phyloP scores from a whole-genome alignment of 2,113 vertebrate species.

The Oceanites oceanicus region DNA sequence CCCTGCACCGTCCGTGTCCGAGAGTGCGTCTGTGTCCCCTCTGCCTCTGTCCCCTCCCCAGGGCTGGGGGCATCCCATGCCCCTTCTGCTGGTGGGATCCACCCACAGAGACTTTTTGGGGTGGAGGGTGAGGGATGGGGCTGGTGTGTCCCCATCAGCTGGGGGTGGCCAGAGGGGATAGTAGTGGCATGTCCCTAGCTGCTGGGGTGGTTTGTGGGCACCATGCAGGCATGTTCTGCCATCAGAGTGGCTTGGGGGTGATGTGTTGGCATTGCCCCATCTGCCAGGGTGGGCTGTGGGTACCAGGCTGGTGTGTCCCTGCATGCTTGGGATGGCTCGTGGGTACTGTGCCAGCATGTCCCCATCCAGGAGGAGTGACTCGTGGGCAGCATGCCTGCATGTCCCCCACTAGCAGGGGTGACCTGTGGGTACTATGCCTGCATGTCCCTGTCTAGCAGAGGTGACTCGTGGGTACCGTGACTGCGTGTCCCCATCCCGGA shows the following conservation, averaged over 20 bases:
- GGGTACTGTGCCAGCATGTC: not conserved
- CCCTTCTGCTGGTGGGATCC: not conserved
- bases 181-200: rapidly evolving
- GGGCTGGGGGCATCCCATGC: rapidly evolving
- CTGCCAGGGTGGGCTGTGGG: not conserved
- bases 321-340: rapidly evolving
- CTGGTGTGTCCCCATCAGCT: not conserved
- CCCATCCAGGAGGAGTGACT: not conserved
- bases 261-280: rapidly evolving
- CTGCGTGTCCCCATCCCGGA: not conserved
- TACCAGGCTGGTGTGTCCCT: not conserved
- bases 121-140: not conserved
- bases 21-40: conserved; percentile 77
- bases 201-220: not conserved
- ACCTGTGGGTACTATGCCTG: not conserved
- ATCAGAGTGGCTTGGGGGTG: not conserved
- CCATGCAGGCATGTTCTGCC: not conserved
- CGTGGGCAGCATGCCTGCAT: rapidly evolving
- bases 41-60: rapidly evolving
- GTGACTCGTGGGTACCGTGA: not conserved
- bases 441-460: not conserved
- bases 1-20: conserved; percentile 88
- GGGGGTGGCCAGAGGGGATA: not conserved
- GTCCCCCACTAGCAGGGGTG: not conserved
- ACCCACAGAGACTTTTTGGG: not conserved